Evolutionary conservation across 2,113 vertebrate species (phyloP), one percentile per base, ranked within the genome.

Genomic region (Ondatra zibethicus): DNA sequence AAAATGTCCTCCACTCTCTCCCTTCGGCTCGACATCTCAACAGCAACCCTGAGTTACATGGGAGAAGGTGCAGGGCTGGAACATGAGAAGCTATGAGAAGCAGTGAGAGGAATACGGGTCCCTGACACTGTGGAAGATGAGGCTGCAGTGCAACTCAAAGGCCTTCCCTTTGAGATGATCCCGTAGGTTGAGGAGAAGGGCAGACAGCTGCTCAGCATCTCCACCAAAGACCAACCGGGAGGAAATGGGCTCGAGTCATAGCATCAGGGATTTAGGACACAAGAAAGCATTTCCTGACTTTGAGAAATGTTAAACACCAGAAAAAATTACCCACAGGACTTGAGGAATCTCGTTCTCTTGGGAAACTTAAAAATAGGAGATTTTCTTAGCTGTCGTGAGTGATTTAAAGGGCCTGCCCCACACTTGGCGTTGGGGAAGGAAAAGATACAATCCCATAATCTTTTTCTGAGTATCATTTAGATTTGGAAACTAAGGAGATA

Each of bases 221-320:
- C 91, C 45, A 84, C 92, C 0, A 2, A 95, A 91, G 92, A 95
- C 94, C 36, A 61, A 92, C 93, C 25, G 3, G 75, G 96, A 96
- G 97, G 96, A 98, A 97, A 50, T 7, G 0, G 55, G 95, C 95
- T 96, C 94, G 91, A 55, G 84, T 89, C 84, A 78, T 42, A 95
- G 91, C 97, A 94, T 93, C 52, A 89, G 97, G 96, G 98, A 97
- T 95, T 98, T 97, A 96, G 97, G 94, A 97, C 93, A 95, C 65
- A 77, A 97, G 93, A 97, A 97, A 95, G 98, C 96, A 97, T 96
- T 98, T 97, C 97, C 98, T 98, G 97, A 97, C 95, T 94, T 96
- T 97, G 97, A 98, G 96, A 97, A 98, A 98, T 97, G 97, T 77
- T 96, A 91, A 97, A 98, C 98, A 97, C 94, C 78, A 95, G 96